A percentile compares a stretch with the other conserved stretches of the same genome.
phyloP scores from a whole-genome alignment of 2,113 vertebrate genomes.

The Archocentrus centrarchus region DNA sequence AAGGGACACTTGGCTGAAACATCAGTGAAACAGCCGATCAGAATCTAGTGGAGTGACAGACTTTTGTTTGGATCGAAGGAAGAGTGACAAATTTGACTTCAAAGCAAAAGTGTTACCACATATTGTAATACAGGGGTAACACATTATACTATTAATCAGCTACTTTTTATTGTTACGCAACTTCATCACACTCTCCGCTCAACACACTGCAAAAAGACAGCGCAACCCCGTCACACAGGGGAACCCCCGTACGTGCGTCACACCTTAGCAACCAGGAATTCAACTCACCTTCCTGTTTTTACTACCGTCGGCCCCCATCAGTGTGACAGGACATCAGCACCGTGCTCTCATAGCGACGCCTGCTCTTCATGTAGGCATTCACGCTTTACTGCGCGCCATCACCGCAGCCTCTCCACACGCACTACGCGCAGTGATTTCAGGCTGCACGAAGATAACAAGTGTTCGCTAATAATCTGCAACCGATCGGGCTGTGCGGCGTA shows the following conservation, averaged over 20 bases:
- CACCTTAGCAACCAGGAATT: slow-evolving; percentile 24
- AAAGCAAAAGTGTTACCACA: slow-evolving; percentile 23
- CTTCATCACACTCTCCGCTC: background rate
- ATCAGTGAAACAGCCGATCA: background rate
- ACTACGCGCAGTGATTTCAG: background rate
- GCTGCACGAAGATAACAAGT: accelerated
- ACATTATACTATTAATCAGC: background rate
- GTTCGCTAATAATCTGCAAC: background rate
- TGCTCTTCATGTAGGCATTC: slow-evolving; percentile 44
- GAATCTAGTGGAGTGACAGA: background rate
- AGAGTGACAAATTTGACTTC: background rate
- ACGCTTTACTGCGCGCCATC: background rate
- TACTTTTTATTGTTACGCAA: background rate
- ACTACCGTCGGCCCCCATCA: slow-evolving; percentile 81
- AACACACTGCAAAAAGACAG: background rate
- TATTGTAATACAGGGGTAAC: background rate
- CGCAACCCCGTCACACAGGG: slow-evolving; percentile 16
- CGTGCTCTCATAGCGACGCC: slow-evolving; percentile 15
- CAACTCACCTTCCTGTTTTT: slow-evolving; percentile 77
- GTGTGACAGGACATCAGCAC: slow-evolving; percentile 43
- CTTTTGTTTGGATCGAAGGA: background rate
- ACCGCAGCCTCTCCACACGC: background rate
- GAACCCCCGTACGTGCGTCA: slow-evolving; percentile 34
- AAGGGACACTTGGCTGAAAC: slow-evolving; percentile 12
- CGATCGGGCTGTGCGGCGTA: background rate